A percentile compares a stretch with the other conserved stretches of the same genome.
phyloP scores from a whole-genome alignment of 2,113 vertebrate species.

The Oostethus manadensis region DNA sequence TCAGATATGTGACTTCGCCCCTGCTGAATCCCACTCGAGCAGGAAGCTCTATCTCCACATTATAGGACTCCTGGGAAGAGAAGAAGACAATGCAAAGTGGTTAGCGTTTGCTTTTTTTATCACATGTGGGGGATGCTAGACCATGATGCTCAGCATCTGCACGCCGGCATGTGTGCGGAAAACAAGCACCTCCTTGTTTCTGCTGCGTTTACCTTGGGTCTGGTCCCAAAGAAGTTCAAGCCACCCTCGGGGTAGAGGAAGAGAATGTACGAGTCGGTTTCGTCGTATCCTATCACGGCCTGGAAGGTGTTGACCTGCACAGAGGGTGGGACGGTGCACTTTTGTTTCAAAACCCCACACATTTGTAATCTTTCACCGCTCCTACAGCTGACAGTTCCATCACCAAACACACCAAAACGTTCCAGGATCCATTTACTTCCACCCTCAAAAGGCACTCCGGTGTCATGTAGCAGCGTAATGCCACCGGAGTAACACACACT shows the following conservation, averaged over 20 bases:
- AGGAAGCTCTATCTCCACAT: conserved; percentile 85
- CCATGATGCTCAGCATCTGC: conserved; percentile 6
- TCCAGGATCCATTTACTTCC: too few relatives aligned
- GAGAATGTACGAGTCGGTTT: conserved; percentile 78
- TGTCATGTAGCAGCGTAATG: too few relatives aligned
- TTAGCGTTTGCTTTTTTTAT: neutral
- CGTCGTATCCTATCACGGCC: conserved; percentile 81
- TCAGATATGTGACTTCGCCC: conserved; percentile 71
- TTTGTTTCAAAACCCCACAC: too few relatives aligned
- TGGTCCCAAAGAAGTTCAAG: conserved; percentile 86
- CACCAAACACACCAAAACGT: too few relatives aligned
- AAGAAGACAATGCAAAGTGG: neutral
- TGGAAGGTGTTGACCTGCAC: conserved; percentile 93
- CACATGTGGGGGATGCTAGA: neutral
- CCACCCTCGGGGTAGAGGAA: conserved; percentile 86
- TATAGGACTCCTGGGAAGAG: conserved; percentile 76
- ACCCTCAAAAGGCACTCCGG: too few relatives aligned
- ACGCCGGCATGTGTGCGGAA: neutral
- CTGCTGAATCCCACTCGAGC: conserved; percentile 91
- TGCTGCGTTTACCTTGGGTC: conserved; percentile 71
- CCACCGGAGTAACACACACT: too few relatives aligned
- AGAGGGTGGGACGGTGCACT: neutral
- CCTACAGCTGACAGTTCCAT: neutral
- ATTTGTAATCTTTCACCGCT: neutral
- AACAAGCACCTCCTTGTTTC: neutral